These are phyloP conservation scores for Chlorospingus flavigularis DNA, from an alignment of 2,797 vertebrate genomes.

Conservation along the genomic window DNA sequence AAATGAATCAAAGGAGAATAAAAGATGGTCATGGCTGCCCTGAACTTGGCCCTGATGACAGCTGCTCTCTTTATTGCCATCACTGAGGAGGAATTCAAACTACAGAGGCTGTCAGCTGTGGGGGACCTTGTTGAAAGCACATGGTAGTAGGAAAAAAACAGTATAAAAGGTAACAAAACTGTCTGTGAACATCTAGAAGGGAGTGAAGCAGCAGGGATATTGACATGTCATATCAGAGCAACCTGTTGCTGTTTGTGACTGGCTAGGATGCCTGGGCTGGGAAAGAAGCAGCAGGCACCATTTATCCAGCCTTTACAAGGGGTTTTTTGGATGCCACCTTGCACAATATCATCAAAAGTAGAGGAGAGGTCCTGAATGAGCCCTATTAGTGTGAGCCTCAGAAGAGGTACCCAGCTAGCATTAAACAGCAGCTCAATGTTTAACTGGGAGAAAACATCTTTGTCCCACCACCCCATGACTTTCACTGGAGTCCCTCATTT, in stretches of 20 bases:
- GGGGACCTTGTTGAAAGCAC: background rate
- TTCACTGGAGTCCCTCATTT: background rate
- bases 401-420: background rate
- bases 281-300: background rate
- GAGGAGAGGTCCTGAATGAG: background rate
- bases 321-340: background rate
- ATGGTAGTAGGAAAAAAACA: background rate
- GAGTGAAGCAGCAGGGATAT: background rate
- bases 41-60: background rate
- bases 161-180: background rate
- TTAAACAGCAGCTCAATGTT: background rate
- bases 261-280: background rate
- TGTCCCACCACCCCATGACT: background rate
- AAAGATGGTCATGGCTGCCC: background rate
- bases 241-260: background rate
- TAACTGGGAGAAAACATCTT: background rate
- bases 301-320: background rate
- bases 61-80: background rate
- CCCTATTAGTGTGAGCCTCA: fast-evolving
- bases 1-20: background rate
- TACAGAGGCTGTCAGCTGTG: background rate
- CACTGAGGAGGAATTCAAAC: background rate
- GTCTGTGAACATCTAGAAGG: background rate
- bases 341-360: background rate
- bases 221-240: background rate